Base-by-base conservation (phyloP, 2,113 vertebrate genomes). In the Sinocyclocheilus rhinocerous region DNA sequence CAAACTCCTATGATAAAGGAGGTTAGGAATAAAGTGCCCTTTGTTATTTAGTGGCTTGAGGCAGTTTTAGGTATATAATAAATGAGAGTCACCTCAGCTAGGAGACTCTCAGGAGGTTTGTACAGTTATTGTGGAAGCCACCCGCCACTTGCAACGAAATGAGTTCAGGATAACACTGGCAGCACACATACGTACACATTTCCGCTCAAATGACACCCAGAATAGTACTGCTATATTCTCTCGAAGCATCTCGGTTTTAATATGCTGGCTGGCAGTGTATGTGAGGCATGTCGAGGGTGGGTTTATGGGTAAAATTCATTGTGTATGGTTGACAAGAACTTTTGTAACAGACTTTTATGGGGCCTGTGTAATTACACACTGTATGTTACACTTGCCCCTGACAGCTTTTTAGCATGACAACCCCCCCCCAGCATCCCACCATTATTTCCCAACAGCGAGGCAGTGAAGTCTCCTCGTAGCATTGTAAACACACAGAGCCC, bases 311-410 rank as follows among this genome's bases (percentile, higher is more conserved):
- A 45, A 50, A 67, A 67, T 13, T 69, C 69, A 39, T 86, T 88
- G 76, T 88, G 87, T 80, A 45, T 55, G 55, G 59, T 55, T 86
- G 89, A 84, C 87, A 79, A 85, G 77, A 52, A 70, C 83, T 83
- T 83, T 77, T 86, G 85, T 90, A 76, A 85, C 81, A 50, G 33
- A 76, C 73, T 75, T 73, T 84, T 79, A 67, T 86, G 75, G 72
- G 72, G 75, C 65, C n/a, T 65, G 83, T 80, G 72, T 86, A 89
- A 89, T 89, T 82, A 87, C 85, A 89, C 77, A 48, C 45, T 84
- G 85, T 84, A 63, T 84, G 76, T 80, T 75, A 67, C 20, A 16
- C 33, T 76, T 24, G 24, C n/a, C 65, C 81, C 72, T 70, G 76
- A 70, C 84, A 79, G 75, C 39, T 81, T 48, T 81, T 81, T 81